A percentile compares a stretch with the other conserved stretches of the same genome.
Conservation (phyloP, 1,140 invertebrate species). For the Lycorma delicatula region DNA sequence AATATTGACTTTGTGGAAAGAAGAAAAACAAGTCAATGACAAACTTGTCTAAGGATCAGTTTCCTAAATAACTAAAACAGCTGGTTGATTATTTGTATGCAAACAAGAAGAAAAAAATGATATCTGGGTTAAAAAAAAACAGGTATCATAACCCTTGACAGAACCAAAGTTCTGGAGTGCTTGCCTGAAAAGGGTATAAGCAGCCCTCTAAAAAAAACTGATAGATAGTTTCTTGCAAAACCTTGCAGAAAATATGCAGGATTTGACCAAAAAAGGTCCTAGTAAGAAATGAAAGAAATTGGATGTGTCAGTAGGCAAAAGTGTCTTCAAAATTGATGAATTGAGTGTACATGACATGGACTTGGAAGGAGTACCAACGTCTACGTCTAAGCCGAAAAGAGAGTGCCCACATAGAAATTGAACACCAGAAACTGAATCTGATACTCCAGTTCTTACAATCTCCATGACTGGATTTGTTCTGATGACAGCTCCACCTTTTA, state of each 20-base stretch:
- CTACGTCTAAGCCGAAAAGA: neutral
- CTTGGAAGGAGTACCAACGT: neutral
- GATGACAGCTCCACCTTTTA: neutral
- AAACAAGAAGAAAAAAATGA: neutral
- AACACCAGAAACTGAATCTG: neutral
- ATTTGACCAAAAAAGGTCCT: neutral
- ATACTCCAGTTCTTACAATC: neutral
- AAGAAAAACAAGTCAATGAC: neutral
- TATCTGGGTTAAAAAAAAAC: neutral
- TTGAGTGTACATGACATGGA: neutral
- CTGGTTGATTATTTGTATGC: neutral
- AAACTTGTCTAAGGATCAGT: neutral
- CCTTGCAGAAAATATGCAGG: conserved; percentile 5
- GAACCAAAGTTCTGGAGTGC: neutral
- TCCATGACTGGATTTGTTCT: neutral
- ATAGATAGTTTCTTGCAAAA: neutral
- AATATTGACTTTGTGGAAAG: conserved; percentile 33
- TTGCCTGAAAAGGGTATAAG: neutral
- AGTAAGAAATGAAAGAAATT: neutral
- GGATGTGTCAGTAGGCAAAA: conserved; percentile 7
- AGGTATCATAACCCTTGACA: neutral
- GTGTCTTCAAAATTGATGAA: neutral
- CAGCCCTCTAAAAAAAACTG: neutral
- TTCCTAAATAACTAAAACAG: neutral
- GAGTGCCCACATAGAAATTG: neutral